phyloP scores from a whole-genome alignment of 1,140 invertebrate genomes.

The Leptinotarsa defecta region DNA sequence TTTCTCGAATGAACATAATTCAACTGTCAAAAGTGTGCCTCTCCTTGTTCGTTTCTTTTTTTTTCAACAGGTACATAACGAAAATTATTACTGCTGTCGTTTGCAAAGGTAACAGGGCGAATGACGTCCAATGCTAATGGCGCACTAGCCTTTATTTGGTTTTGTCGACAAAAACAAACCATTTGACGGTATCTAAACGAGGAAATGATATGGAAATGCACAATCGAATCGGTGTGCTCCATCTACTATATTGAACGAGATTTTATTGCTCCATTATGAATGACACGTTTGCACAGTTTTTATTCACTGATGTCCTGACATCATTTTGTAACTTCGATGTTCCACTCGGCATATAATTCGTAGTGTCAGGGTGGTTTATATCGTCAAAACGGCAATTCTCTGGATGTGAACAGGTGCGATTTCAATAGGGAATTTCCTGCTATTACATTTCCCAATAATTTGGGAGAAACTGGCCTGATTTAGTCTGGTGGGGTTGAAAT shows the following conservation, averaged over 20 bases:
- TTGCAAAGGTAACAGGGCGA: slow-evolving; percentile 13
- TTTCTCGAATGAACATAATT: no score
- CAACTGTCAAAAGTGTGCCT: no score
- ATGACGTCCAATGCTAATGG: slow-evolving; percentile 17
- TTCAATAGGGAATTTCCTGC: not conserved
- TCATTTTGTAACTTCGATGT: slow-evolving; percentile 9
- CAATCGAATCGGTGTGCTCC: slow-evolving; percentile 39
- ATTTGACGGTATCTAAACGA: slow-evolving; percentile 33
- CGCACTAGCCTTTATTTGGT: slow-evolving; percentile 26
- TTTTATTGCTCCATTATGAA: slow-evolving; percentile 43
- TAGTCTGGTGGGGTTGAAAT: no score
- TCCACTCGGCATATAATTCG: not conserved
- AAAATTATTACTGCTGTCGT: slow-evolving; percentile 28
- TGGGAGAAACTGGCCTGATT: no score
- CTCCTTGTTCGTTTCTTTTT: slow-evolving; percentile 2
- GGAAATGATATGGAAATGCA: slow-evolving; percentile 49
- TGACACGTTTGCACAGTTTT: slow-evolving; percentile 39
- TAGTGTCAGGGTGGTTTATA: not conserved
- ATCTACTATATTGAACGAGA: slow-evolving; percentile 42
- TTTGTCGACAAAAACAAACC: slow-evolving; percentile 28
- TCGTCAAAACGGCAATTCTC: not conserved
- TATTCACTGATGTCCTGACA: slow-evolving; percentile 29
- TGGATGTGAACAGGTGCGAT: not conserved
- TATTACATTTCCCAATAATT: not conserved
- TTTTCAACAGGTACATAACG: slow-evolving; percentile 24